phyloP scores from a whole-genome alignment of 1,140 invertebrate genomes.

The Xylocopa sonorina region DNA sequence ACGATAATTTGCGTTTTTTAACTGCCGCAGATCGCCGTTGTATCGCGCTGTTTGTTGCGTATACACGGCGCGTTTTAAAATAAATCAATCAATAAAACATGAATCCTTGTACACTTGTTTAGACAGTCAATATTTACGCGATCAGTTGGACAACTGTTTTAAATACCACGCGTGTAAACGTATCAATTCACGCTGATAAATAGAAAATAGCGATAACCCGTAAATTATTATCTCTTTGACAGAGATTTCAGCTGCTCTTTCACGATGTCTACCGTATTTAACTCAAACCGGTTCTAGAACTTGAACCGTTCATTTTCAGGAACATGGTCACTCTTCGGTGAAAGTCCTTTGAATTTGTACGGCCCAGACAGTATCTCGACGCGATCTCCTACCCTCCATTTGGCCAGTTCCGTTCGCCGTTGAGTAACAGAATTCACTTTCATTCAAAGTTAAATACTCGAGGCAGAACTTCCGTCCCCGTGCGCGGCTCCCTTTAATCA shows the following conservation, averaged over 20 bases:
- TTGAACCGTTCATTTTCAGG: background rate
- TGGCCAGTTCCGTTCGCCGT: background rate
- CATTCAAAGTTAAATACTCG: slow-evolving; percentile 74
- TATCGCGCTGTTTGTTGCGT: background rate
- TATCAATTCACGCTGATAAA: background rate
- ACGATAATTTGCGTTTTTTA: slow-evolving; percentile 16
- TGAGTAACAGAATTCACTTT: slow-evolving; percentile 47
- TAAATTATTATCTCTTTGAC: too few species aligned
- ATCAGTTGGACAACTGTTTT: background rate
- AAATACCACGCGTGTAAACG: background rate
- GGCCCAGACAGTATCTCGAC: slow-evolving; percentile 58
- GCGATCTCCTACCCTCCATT: slow-evolving; percentile 24
- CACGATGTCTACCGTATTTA: too few species aligned
- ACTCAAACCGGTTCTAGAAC: background rate
- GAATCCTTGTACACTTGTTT: background rate
- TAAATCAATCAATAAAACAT: background rate
- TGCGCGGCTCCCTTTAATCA: slow-evolving; percentile 67
- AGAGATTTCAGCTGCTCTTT: too few species aligned
- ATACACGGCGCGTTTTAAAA: background rate
- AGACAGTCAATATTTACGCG: background rate
- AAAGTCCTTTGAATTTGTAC: slow-evolving; percentile 60
- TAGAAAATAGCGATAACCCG: too few species aligned
- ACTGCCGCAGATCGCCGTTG: background rate
- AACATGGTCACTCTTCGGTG: slow-evolving; percentile 28
- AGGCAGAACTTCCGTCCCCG: slow-evolving; percentile 64